Evolutionary conservation across 2,888 invertebrate species (phyloP).

Genomic region (Cabera pusaria): DNA sequence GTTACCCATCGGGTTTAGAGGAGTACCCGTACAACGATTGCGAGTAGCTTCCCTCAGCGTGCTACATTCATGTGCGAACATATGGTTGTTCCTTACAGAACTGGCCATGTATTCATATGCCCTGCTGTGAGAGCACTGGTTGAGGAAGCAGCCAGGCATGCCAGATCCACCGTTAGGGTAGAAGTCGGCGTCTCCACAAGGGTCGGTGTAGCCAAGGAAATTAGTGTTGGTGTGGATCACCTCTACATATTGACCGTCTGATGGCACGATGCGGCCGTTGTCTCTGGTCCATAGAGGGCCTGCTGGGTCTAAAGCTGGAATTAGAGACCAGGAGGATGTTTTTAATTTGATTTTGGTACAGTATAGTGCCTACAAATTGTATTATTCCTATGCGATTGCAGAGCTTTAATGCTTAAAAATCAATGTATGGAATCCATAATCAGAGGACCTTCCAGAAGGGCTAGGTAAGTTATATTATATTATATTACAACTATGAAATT

Average conservation of each 20-base stretch:
- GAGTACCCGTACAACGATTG: conserved; percentile 45
- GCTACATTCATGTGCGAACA: conserved; percentile 51
- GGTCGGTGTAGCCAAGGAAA: conserved; percentile 46
- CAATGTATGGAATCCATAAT: too few species aligned
- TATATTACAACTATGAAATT: too few species aligned
- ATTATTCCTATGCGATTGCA: too few species aligned
- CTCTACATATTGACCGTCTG: conserved; percentile 65
- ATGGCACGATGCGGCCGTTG: conserved; percentile 40
- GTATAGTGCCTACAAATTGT: too few species aligned
- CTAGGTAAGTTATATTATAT: too few species aligned
- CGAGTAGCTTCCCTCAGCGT: conserved; percentile 40
- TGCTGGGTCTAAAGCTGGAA: conserved; percentile 67
- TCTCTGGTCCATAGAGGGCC: conserved; percentile 58
- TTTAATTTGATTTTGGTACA: too few species aligned
- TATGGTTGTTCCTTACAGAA: conserved; percentile 49
- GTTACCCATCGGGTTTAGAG: conserved; percentile 54
- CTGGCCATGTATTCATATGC: conserved; percentile 57
- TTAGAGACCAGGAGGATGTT: too few species aligned
- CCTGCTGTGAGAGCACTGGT: conserved; percentile 57
- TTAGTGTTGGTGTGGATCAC: conserved; percentile 65
- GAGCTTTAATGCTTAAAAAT: too few species aligned
- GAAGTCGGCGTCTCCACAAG: conserved; percentile 61
- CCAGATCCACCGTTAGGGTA: conserved; percentile 59
- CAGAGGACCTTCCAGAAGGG: too few species aligned
- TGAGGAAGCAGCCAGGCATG: conserved; percentile 61